Conservation (phyloP, 2,113 vertebrate species). For the Hippocampus mohnikei region DNA sequence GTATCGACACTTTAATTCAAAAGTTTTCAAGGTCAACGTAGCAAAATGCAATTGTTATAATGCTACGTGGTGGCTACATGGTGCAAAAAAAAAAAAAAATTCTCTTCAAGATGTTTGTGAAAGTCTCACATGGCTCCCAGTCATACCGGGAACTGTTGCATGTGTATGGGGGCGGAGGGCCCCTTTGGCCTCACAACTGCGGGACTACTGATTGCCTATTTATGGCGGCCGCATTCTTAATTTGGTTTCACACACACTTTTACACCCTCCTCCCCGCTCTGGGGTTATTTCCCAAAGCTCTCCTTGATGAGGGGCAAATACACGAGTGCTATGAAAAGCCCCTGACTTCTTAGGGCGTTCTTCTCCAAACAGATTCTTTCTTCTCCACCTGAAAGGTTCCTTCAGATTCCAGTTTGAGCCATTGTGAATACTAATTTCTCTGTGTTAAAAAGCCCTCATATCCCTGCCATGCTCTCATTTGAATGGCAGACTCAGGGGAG, state of each 20-base stretch:
- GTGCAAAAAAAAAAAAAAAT: conserved; percentile 17
- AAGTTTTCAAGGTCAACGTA: conserved; percentile 66
- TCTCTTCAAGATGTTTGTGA: conserved; percentile 61
- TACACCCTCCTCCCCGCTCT: conserved; percentile 62
- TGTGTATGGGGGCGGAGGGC: conserved; percentile 39
- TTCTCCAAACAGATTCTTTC: conserved; percentile 77
- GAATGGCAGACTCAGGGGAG: conserved; percentile 77
- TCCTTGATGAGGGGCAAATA: conserved; percentile 78
- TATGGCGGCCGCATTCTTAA: conserved; percentile 72
- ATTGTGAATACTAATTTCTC: conserved; percentile 81
- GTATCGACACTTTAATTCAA: conserved; percentile 8
- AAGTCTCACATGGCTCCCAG: conserved; percentile 61
- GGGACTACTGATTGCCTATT: conserved; percentile 68
- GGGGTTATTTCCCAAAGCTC: conserved; percentile 71
- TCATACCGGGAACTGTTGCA: conserved; percentile 58
- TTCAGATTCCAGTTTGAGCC: conserved; percentile 77
- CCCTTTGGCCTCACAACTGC: conserved; percentile 56
- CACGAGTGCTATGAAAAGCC: conserved; percentile 74
- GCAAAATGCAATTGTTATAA: conserved; percentile 19
- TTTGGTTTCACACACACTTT: conserved; percentile 61
- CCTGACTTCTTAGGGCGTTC: conserved; percentile 71
- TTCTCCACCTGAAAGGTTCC: conserved; percentile 81
- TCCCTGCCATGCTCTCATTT: conserved; percentile 81
- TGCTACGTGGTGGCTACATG: conserved; percentile 16
- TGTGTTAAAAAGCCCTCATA: conserved; percentile 78